A percentile compares a stretch with the other conserved stretches of the same genome.
These are phyloP conservation scores for Lasaia peninsularis DNA, from an alignment of 1,140 invertebrate genomes.

Conservation along the genomic window DNA sequence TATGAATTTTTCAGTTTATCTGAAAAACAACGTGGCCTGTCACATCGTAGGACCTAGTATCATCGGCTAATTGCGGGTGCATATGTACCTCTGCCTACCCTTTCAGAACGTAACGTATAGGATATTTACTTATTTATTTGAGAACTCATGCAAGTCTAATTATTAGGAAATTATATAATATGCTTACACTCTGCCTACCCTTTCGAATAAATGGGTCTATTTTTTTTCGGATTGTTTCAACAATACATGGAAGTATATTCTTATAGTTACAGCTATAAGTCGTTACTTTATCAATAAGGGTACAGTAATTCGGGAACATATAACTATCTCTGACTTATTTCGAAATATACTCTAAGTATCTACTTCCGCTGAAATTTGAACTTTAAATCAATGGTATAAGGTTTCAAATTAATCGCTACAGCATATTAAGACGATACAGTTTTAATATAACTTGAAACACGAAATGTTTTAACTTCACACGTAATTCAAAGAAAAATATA, in stretches of 20 bases:
- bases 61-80: too few relatives aligned
- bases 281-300: constrained; percentile 1
- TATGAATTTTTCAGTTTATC: too few relatives aligned
- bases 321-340: constrained; percentile 1
- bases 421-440: not conserved
- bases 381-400: not conserved
- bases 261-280: not conserved
- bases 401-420: not conserved
- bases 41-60: too few relatives aligned
- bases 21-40: too few relatives aligned
- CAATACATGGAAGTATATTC: not conserved
- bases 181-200: too few relatives aligned
- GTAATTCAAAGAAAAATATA: not conserved
- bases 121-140: too few relatives aligned
- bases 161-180: too few relatives aligned
- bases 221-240: too few relatives aligned
- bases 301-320: not conserved
- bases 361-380: not conserved
- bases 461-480: not conserved
- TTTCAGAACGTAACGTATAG: too few relatives aligned
- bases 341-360: not conserved
- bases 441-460: not conserved
- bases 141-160: too few relatives aligned
- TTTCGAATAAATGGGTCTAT: too few relatives aligned
- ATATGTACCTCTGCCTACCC: too few relatives aligned